phyloP scores from a whole-genome alignment of 2,888 invertebrate species.

The Ophion costatus region DNA sequence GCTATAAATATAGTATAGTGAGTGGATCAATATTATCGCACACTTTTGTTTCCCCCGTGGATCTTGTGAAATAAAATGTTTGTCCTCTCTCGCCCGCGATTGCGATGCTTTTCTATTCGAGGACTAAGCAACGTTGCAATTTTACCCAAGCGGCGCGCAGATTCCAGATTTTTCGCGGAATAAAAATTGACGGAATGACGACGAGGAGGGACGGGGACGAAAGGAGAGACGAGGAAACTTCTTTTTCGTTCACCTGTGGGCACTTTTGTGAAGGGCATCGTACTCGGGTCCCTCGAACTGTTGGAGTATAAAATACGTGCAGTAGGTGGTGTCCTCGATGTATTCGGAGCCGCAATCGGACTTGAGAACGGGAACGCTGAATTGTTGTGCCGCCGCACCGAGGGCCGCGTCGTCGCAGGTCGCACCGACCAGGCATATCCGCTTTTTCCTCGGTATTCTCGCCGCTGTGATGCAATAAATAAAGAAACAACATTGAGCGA shows the following conservation, averaged over 20 bases:
- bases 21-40: no score
- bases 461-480: slow-evolving; percentile 73
- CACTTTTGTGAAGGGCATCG: slow-evolving; percentile 87
- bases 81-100: no score
- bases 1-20: no score
- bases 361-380: slow-evolving; percentile 87
- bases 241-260: slow-evolving; percentile 84
- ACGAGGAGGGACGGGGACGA: not conserved
- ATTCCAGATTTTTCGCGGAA: no score
- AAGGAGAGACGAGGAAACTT: not conserved
- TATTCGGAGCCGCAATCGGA: slow-evolving; percentile 87
- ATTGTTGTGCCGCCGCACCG: slow-evolving; percentile 86
- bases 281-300: slow-evolving; percentile 90
- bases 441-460: slow-evolving; percentile 84
- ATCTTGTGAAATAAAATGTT: no score
- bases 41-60: no score
- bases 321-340: slow-evolving; percentile 85
- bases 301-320: slow-evolving; percentile 89
- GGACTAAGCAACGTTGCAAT: no score
- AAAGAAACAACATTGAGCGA: slow-evolving; percentile 26
- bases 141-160: no score
- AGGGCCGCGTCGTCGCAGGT: slow-evolving; percentile 85
- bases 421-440: slow-evolving; percentile 88
- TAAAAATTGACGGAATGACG: no score
- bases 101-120: no score